These are phyloP conservation scores for Agriopis marginaria DNA, from an alignment of 2,888 invertebrate genomes.

Conservation along the genomic window DNA sequence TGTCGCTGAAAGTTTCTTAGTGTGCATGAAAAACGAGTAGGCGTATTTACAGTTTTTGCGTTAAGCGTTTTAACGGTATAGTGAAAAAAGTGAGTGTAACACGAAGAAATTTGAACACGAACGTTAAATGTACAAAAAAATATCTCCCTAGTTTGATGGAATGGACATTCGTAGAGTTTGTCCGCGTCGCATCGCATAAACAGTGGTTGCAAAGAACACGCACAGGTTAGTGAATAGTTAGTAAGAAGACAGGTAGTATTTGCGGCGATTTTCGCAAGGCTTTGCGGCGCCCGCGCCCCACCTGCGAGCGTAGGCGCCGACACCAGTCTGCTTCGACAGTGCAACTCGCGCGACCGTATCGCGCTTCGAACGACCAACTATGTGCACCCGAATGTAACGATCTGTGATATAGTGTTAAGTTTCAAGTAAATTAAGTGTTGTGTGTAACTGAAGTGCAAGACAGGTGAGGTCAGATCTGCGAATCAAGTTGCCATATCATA, in stretches of 20 bases:
- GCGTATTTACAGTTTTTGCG: too few species aligned
- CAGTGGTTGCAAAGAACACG: conserved; percentile 28
- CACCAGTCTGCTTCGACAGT: conserved; percentile 65
- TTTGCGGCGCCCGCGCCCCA: conserved; percentile 78
- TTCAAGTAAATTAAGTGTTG: conserved; percentile 65
- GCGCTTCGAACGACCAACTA: conserved; percentile 59
- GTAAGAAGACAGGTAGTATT: conserved; percentile 43
- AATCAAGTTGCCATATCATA: conserved; percentile 23
- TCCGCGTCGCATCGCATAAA: conserved; percentile 17
- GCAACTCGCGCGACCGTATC: conserved; percentile 68
- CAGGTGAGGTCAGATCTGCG: conserved; percentile 59
- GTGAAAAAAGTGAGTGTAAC: too few species aligned
- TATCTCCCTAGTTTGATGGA: too few species aligned
- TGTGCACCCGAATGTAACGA: conserved; percentile 76
- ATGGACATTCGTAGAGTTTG: conserved; percentile 23
- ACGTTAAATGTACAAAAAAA: too few species aligned
- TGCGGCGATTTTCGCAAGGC: conserved; percentile 80
- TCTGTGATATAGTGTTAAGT: conserved; percentile 84
- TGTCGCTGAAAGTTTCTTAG: too few species aligned
- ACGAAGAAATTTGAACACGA: too few species aligned
- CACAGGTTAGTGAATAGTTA: conserved; percentile 27
- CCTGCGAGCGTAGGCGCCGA: conserved; percentile 73
- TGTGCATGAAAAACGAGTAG: too few species aligned
- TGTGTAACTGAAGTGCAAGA: conserved; percentile 56
- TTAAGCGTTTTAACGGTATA: too few species aligned